Evolutionary conservation across 2,113 vertebrate genomes (phyloP).

Genomic region (Eolophus roseicapilla): DNA sequence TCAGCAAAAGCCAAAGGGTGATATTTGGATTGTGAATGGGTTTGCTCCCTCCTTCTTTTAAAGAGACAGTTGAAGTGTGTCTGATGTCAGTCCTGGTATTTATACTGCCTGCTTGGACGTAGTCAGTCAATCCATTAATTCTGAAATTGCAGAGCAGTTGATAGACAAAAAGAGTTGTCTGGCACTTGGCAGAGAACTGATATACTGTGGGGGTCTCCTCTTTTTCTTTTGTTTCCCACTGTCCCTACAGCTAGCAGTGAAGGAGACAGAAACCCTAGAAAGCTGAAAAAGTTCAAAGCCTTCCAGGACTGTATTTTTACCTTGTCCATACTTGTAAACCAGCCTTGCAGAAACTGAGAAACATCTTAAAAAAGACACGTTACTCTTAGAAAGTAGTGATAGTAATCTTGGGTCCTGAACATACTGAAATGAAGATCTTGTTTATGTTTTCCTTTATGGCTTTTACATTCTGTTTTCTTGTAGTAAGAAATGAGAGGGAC

Average conservation of each 20-base stretch:
- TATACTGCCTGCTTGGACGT: neutral
- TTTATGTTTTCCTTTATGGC: neutral
- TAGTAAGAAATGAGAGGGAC: neutral
- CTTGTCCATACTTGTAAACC: neutral
- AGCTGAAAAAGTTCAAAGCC: neutral
- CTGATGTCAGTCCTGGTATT: neutral
- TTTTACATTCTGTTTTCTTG: neutral
- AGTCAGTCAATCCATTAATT: neutral
- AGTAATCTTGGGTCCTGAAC: neutral
- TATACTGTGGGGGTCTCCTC: too few relatives aligned
- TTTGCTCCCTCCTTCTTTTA: neutral
- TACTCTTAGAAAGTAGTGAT: neutral
- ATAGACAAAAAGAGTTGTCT: neutral
- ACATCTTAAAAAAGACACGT: neutral
- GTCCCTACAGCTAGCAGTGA: neutral
- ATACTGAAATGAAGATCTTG: neutral
- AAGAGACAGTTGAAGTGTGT: neutral
- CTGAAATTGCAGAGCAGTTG: neutral
- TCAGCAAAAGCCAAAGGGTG: neutral
- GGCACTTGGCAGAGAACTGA: neutral
- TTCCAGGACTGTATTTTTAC: neutral
- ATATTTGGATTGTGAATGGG: neutral
- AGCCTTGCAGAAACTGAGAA: neutral
- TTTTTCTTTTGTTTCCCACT: neutral
- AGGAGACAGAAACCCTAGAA: neutral